These are phyloP conservation scores for Rhizomys pruinosus DNA, from an alignment of 2,113 vertebrate genomes.

Conservation along the genomic window DNA sequence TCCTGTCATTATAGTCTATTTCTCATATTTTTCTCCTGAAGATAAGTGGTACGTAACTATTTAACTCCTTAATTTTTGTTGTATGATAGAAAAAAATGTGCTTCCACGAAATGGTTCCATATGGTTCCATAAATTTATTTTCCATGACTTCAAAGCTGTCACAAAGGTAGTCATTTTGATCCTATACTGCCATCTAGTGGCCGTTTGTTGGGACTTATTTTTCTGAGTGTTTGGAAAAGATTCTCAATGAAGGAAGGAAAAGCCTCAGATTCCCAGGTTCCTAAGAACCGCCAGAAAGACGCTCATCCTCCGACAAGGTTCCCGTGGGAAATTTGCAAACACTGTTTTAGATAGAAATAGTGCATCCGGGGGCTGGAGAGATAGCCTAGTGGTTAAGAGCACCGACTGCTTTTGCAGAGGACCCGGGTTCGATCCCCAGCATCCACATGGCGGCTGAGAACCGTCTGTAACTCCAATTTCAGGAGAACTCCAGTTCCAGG, in stretches of 20 bases:
- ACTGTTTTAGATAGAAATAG: not conserved
- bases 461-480: too few relatives aligned
- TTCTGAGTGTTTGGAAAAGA: not conserved
- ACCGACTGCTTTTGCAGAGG: too few relatives aligned
- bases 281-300: fast-evolving
- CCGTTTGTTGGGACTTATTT: not conserved
- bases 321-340: not conserved
- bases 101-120: not conserved
- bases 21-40: not conserved
- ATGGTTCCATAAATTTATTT: not conserved
- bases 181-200: conserved; percentile 71
- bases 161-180: not conserved
- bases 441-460: too few relatives aligned
- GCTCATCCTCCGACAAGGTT: not conserved
- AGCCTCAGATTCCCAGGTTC: not conserved
- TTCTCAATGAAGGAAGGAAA: not conserved
- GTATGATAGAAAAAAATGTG: not conserved
- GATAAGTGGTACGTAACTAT: not conserved
- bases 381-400: too few relatives aligned
- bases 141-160: not conserved
- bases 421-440: too few relatives aligned
- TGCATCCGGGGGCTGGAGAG: too few relatives aligned
- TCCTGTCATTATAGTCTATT: not conserved
- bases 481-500: too few relatives aligned
- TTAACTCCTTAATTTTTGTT: not conserved